phyloP scores from a whole-genome alignment of 2,888 invertebrate genomes.

The Phoenoteleia sp. region DNA sequence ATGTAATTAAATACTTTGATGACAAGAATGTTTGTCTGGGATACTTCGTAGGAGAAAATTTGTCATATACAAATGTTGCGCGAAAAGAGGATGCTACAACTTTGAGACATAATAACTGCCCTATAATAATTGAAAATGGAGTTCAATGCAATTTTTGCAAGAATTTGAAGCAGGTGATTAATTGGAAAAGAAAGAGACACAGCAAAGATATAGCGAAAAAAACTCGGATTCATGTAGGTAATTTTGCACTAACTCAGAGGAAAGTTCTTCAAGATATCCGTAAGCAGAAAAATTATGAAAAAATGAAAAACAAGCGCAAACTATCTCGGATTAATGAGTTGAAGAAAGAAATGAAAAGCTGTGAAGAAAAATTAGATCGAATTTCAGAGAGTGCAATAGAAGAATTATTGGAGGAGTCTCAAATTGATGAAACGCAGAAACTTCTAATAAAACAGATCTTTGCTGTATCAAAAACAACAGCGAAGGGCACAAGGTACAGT shows the following conservation, averaged over 20 bases:
- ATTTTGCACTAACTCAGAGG: neutral
- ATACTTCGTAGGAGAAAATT: neutral
- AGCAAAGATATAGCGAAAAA: neutral
- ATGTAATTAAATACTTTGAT: neutral
- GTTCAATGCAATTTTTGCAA: neutral
- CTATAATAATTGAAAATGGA: neutral
- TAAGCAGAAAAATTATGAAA: neutral
- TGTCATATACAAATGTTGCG: neutral
- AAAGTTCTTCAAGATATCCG: neutral
- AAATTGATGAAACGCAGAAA: constrained; percentile 17
- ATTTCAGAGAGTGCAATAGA: neutral
- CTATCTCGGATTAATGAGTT: no score
- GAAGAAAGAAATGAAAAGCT: neutral
- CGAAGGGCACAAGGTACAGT: neutral
- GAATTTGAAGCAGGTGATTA: neutral
- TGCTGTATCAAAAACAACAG: constrained; percentile 4
- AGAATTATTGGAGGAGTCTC: neutral
- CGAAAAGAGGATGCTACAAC: neutral
- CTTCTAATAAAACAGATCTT: constrained; percentile 44
- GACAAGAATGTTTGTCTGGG: neutral
- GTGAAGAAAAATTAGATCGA: neutral
- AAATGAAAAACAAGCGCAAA: neutral
- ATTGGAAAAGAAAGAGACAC: neutral
- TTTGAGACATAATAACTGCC: neutral
- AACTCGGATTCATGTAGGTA: neutral